phyloP scores from a whole-genome alignment of 2,797 vertebrate genomes.

The Ptychobarbus kaznakovi region DNA sequence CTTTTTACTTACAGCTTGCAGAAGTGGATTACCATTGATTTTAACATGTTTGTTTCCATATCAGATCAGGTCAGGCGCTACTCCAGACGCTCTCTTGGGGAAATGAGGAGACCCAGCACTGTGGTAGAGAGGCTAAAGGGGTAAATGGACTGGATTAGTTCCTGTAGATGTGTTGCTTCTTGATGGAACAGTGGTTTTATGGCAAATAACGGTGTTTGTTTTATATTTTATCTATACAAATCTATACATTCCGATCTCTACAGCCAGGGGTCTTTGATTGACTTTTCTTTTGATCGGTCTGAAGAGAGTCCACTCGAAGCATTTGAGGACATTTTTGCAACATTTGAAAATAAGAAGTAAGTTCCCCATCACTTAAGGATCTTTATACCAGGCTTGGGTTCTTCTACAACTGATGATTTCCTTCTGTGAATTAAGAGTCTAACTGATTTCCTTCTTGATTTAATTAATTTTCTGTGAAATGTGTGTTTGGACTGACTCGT shows the following conservation, averaged over 20 bases:
- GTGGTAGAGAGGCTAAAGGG: conserved; percentile 78
- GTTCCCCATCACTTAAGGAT: conserved; percentile 62
- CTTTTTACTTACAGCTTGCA: not conserved
- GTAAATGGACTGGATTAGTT: conserved; percentile 72
- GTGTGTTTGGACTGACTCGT: conserved; percentile 29
- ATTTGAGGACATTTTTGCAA: conserved; percentile 92
- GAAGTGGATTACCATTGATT: conserved; percentile 23
- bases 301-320: conserved; percentile 88
- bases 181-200: conserved; percentile 3
- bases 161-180: not conserved
- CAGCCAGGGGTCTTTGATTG: conserved; percentile 82
- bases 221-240: not conserved
- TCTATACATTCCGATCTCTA: conserved; percentile 57
- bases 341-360: conserved; percentile 92
- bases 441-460: not conserved
- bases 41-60: not conserved
- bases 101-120: conserved; percentile 69
- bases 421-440: conserved; percentile 19
- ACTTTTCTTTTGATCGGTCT: conserved; percentile 94
- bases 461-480: not conserved
- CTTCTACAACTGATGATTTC: not conserved
- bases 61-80: conserved; percentile 71
- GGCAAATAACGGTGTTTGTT: not conserved
- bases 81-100: conserved; percentile 73
- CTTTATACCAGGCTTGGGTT: not conserved